Evolutionary conservation across 2,888 invertebrate species (phyloP).

Genomic region (Cynaeus angustus): DNA sequence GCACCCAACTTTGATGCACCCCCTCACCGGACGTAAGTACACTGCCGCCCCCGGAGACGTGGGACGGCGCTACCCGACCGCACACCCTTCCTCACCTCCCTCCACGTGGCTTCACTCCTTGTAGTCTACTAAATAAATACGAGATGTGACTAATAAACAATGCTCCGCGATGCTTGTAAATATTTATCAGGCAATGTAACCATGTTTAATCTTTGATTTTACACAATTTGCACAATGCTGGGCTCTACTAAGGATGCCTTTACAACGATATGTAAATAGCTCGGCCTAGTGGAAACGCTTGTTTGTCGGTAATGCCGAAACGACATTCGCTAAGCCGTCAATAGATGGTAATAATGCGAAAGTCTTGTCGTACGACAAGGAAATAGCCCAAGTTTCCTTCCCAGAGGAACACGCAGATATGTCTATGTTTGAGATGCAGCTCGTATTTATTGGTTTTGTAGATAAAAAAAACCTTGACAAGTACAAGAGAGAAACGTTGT

Average conservation of each 20-base stretch:
- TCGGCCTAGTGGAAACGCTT: constrained; percentile 21
- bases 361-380: constrained; percentile 11
- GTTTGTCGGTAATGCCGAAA: constrained; percentile 11
- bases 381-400: background rate
- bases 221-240: constrained; percentile 43
- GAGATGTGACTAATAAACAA: constrained; percentile 56
- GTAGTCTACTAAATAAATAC: constrained; percentile 56
- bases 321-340: constrained; percentile 11
- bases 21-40: constrained; percentile 99
- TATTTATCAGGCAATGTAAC: constrained; percentile 47
- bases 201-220: constrained; percentile 45
- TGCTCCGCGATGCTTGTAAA: constrained; percentile 43
- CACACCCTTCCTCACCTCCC: constrained; percentile 60
- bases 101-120: constrained; percentile 54
- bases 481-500: constrained; percentile 37
- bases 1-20: constrained; percentile 99
- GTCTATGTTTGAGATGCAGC: constrained; percentile 8
- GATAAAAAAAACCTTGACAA: constrained; percentile 25
- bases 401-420: background rate
- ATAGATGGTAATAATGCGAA: constrained; percentile 20
- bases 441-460: constrained; percentile 39
- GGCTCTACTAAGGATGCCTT: constrained; percentile 25
- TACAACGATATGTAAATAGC: constrained; percentile 43
- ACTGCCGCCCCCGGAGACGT: constrained; percentile 56
- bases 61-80: constrained; percentile 56